Base-by-base conservation (phyloP, 2,888 invertebrate genomes). In the Octodonta nipae region DNA sequence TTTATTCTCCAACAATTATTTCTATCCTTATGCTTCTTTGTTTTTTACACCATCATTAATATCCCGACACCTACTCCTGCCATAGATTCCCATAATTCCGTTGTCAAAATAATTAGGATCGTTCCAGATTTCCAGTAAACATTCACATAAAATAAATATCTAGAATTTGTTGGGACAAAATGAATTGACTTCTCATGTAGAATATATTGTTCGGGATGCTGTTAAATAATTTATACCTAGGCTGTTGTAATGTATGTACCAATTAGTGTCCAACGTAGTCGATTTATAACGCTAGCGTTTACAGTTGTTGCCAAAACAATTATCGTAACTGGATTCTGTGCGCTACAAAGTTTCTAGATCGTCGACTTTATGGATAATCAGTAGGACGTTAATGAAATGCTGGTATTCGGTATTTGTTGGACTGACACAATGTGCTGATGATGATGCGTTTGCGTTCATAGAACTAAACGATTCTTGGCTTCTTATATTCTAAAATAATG, bases 261-360 rank as follows among this genome's bases (percentile, higher is more conserved):
- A 54, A 54, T 54, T 53, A 52, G 53, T 46, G 55, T 55, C 53
- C 44, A 38, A 41, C 39, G 41, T 42, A 37, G 42, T 45, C 45
- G 50, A 55, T 55, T 55, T 55, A 55, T 51, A 45, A 44, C 43
- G 44, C 49, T 44, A 47, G 39, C 47, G 48, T 51, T 50, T 51
- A 52, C 52, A 52, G 47, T 51, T 51, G 51, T 55, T 55, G 52
- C 55, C 55, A 54, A 51, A 51, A 52, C 51, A 53, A 54, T 53
- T 53, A 53, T 41, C 43, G 34, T 34, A 39, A 39, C 35, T 36
- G 31, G 37, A 34, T 30, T 32, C 36, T n/a, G n/a, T n/a, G n/a
- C n/a, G n/a, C n/a, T n/a, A n/a, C n/a, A n/a, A n/a, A 35, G 32
- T 36, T 37, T 25, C 36, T n/a, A 38, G 32, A 41, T 41, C 38